phyloP scores from a whole-genome alignment of 2,113 vertebrate genomes.

The Ginglymostoma cirratum region DNA sequence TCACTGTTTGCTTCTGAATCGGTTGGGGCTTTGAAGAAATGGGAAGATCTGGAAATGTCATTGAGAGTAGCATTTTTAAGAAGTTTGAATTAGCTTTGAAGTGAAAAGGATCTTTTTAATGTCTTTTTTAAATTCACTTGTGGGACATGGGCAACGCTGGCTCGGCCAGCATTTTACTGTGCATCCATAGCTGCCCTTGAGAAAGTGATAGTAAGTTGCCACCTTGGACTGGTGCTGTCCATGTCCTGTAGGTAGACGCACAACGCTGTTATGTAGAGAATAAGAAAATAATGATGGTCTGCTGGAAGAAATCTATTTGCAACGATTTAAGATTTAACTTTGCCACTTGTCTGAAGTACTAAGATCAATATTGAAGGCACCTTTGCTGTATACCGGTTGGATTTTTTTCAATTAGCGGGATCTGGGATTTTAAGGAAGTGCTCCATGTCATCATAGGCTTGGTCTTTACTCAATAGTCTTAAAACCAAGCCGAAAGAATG shows the following conservation, averaged over 20 bases:
- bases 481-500: no score
- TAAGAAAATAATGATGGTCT: not conserved
- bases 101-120: not conserved
- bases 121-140: no score
- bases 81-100: not conserved
- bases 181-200: no score
- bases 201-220: no score
- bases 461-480: no score
- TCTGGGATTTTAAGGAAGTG: not conserved
- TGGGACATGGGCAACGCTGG: no score
- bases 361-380: not conserved
- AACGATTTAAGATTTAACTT: not conserved
- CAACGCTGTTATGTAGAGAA: no score
- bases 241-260: no score
- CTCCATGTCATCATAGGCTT: not conserved
- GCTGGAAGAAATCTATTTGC: not conserved
- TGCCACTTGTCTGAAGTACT: not conserved
- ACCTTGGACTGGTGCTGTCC: no score
- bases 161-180: no score
- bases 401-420: not conserved
- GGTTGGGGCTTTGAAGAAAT: not conserved
- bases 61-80: not conserved
- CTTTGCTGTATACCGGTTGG: not conserved
- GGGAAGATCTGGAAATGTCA: not conserved
- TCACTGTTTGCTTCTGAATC: not conserved